phyloP scores from a whole-genome alignment of 2,113 vertebrate species.

The Pomatorhinus ruficollis region DNA sequence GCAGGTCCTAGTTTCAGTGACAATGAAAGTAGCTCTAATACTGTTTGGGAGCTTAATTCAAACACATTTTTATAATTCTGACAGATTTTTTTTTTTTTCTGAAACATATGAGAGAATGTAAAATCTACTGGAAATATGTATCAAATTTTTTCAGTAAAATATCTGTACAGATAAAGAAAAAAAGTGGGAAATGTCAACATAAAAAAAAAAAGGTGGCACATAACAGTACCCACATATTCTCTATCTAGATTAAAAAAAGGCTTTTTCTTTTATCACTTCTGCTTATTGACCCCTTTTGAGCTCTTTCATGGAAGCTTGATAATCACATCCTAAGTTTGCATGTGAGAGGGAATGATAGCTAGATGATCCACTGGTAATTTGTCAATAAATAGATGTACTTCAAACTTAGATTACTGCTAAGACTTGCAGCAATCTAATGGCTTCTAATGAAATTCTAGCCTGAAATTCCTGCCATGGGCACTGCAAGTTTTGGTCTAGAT shows the following conservation, averaged over 20 bases:
- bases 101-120: not conserved
- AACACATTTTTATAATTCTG: not conserved
- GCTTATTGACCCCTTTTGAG: not conserved
- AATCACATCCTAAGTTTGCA: not conserved
- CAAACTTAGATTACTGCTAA: not conserved
- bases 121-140: not conserved
- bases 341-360: not conserved
- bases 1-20: not conserved
- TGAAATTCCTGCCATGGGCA: not conserved
- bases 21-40: not conserved
- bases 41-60: not conserved
- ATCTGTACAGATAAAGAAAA: not conserved
- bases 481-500: not conserved
- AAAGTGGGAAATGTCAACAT: not conserved
- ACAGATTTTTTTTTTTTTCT: not conserved
- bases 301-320: not conserved
- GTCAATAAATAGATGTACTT: not conserved
- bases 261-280: not conserved
- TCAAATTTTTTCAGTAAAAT: not conserved
- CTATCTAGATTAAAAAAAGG: fast-evolving
- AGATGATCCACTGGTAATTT: not conserved
- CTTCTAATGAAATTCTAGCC: not conserved
- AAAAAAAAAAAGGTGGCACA: not conserved
- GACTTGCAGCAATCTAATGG: not conserved
- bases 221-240: not conserved